These are phyloP conservation scores for Phoenicopterus ruber DNA, from an alignment of 2,113 vertebrate genomes.

Conservation along the genomic window DNA sequence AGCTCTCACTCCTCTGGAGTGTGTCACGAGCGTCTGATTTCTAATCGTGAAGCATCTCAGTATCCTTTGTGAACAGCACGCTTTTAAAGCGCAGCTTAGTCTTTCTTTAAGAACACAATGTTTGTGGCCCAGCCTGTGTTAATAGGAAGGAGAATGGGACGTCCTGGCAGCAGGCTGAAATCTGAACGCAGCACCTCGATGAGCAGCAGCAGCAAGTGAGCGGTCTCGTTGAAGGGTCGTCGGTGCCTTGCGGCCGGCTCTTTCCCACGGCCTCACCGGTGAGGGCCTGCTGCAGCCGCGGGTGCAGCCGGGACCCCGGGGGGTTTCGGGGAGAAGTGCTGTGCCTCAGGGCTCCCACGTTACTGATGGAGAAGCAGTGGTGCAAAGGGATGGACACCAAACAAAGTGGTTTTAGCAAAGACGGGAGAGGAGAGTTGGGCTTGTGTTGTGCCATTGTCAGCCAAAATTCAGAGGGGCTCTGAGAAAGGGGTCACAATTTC, in stretches of 20 bases:
- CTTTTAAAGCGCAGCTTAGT: rapidly evolving
- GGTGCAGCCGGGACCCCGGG: neutral
- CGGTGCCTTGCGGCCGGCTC: neutral
- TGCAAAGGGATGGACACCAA: neutral
- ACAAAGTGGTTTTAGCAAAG: neutral
- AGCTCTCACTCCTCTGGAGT: neutral
- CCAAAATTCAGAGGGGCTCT: neutral
- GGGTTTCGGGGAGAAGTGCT: neutral
- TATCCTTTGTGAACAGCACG: neutral
- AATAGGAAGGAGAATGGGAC: rapidly evolving
- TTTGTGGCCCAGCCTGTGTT: neutral
- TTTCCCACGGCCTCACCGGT: neutral
- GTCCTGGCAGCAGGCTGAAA: rapidly evolving
- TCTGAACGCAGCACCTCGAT: rapidly evolving
- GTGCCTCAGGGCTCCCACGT: neutral
- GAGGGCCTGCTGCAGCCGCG: neutral
- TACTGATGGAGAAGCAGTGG: neutral
- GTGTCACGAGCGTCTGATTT: too few species aligned
- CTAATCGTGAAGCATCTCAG: rapidly evolving
- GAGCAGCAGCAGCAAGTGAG: neutral
- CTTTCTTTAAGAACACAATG: rapidly evolving
- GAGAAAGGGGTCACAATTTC: rapidly evolving
- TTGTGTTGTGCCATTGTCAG: neutral
- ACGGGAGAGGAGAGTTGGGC: neutral
- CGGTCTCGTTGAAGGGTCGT: rapidly evolving